A percentile compares a stretch with the other conserved stretches of the same genome.
Conservation (phyloP, 2,888 invertebrate genomes). For the Pyrrhosoma nymphula region DNA sequence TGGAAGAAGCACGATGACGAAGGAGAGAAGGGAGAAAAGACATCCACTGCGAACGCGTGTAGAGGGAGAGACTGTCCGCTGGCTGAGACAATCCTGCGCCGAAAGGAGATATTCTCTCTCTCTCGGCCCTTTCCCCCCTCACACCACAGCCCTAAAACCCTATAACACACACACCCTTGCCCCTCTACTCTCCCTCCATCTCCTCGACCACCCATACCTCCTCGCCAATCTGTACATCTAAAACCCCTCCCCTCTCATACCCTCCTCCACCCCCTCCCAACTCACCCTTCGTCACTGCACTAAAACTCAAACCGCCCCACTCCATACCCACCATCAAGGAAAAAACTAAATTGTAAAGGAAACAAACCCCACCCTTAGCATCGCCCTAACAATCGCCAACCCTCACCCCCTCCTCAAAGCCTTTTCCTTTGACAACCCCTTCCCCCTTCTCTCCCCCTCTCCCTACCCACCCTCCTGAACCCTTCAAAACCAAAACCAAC, state of each 20-base stretch:
- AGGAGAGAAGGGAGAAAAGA: background rate
- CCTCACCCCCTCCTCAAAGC: background rate
- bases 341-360: too few species aligned
- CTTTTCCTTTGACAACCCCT: background rate
- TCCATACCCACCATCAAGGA: too few species aligned
- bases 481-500: background rate
- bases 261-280: background rate
- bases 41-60: constrained; percentile 10
- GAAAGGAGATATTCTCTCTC: constrained; percentile 16
- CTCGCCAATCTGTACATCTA: constrained; percentile 32
- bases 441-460: background rate
- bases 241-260: background rate
- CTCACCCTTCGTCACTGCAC: background rate
- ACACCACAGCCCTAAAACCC: background rate
- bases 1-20: background rate
- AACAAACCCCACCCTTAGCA: too few species aligned
- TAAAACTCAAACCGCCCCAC: background rate
- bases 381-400: too few species aligned
- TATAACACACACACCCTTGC: background rate
- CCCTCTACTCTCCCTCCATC: background rate
- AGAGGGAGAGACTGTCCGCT: background rate
- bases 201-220: background rate
- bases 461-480: background rate
- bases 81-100: constrained; percentile 19
- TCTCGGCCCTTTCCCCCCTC: background rate